A percentile compares a stretch with the other conserved stretches of the same genome.
Evolutionary conservation across 92 coral and sea anemone genomes (phyloP).

Genomic region (Phenganax stokvisi): DNA sequence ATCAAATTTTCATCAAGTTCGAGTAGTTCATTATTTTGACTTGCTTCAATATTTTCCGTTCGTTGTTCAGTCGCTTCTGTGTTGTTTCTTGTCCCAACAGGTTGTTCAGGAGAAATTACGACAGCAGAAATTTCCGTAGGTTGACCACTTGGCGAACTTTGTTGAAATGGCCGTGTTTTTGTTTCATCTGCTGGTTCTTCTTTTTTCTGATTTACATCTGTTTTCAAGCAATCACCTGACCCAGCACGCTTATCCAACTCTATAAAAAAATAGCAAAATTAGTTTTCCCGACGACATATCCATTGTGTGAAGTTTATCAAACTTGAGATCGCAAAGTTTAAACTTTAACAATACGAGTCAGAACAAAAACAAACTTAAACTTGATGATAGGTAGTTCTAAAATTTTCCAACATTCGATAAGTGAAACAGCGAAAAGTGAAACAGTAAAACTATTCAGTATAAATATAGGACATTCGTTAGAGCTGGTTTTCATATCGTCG

Average conservation of each 20-base stretch:
- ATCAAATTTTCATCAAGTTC: slow-evolving; percentile 15
- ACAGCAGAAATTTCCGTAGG: neutral
- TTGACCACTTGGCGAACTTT: neutral
- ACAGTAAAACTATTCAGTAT: too few relatives aligned
- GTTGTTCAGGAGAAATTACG: neutral
- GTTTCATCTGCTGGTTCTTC: neutral
- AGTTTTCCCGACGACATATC: neutral
- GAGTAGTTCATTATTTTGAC: neutral
- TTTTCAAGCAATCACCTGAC: neutral
- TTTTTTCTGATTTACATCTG: neutral
- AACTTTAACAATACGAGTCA: too few relatives aligned
- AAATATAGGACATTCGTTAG: too few relatives aligned
- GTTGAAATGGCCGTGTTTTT: neutral
- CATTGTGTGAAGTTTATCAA: neutral
- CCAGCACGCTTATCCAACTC: slow-evolving; percentile 23
- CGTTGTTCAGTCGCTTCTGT: neutral
- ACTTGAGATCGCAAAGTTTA: too few relatives aligned
- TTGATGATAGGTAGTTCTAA: too few relatives aligned
- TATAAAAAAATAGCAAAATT: neutral
- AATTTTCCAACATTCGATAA: too few relatives aligned
- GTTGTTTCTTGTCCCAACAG: neutral
- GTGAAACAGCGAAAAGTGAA: too few relatives aligned
- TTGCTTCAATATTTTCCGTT: neutral
- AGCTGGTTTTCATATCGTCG: too few relatives aligned
- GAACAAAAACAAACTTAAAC: too few relatives aligned